phyloP scores from a whole-genome alignment of 2,888 invertebrate species.

The Drosophila atripex region DNA sequence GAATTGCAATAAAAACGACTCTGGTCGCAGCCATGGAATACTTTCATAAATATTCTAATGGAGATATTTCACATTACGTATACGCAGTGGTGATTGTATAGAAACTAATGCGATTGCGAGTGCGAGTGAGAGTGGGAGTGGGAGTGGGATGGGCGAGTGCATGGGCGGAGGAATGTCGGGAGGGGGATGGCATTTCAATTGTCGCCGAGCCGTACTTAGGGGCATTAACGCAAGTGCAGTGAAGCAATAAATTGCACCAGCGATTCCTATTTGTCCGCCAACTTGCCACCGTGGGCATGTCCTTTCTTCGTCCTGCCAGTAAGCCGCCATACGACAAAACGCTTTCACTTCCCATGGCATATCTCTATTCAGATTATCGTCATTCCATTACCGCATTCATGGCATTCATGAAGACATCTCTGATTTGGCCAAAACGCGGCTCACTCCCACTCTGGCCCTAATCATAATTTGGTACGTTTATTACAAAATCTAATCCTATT shows the following conservation, averaged over 20 bases:
- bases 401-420: constrained; percentile 15
- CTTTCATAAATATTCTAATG: constrained; percentile 30
- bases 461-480: constrained; percentile 24
- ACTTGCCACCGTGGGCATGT: neutral
- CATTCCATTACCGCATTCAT: constrained; percentile 4
- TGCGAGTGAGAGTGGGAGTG: too few species aligned
- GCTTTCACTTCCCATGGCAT: neutral
- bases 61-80: constrained; percentile 30
- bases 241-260: constrained; percentile 54
- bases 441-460: neutral
- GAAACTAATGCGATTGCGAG: constrained; percentile 17
- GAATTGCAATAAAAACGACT: constrained; percentile 24
- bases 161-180: too few species aligned
- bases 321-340: constrained; percentile 1
- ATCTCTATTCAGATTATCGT: constrained; percentile 30
- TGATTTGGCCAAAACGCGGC: constrained; percentile 5
- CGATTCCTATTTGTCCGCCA: constrained; percentile 22
- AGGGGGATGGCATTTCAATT: constrained; percentile 25
- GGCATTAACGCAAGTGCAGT: constrained; percentile 48
- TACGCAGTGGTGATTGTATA: constrained; percentile 37
- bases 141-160: too few species aligned
- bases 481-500: constrained; percentile 36
- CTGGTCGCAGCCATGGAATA: constrained; percentile 12
- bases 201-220: constrained; percentile 37
- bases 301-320: neutral